Conservation (phyloP, 2,797 vertebrate species). For the Gymnoscopelus microlampas region DNA sequence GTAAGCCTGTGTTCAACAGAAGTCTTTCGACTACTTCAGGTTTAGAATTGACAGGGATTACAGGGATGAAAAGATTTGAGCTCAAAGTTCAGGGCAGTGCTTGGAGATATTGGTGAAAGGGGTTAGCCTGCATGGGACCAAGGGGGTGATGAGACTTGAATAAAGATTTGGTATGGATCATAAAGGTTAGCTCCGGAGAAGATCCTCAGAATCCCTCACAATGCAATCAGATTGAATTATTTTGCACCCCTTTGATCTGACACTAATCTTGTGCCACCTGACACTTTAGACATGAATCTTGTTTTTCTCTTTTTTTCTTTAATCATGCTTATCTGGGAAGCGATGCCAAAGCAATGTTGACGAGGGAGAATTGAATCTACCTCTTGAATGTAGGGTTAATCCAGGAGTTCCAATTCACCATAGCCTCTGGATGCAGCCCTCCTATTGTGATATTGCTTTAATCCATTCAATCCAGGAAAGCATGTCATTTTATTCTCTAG, state of each 20-base stretch:
- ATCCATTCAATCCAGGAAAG: too few relatives aligned
- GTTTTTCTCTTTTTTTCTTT: conserved; percentile 6
- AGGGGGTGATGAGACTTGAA: conserved; percentile 15
- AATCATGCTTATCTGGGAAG: conserved; percentile 28
- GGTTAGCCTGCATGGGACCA: conserved; percentile 14
- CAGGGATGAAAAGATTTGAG: conserved; percentile 37
- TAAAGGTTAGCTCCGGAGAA: conserved; percentile 34
- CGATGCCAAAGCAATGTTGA: too few relatives aligned
- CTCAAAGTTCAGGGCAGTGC: conserved; percentile 34
- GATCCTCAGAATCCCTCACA: conserved; percentile 11
- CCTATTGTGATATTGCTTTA: too few relatives aligned
- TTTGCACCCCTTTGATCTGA: conserved; percentile 41
- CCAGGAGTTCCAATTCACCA: too few relatives aligned
- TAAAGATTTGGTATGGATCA: conserved; percentile 30
- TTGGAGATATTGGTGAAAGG: conserved; percentile 12
- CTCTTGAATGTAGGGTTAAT: too few relatives aligned
- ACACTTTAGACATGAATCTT: conserved; percentile 17
- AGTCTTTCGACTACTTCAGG: conserved; percentile 10
- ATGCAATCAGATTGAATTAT: conserved; percentile 41
- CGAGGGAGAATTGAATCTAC: too few relatives aligned
- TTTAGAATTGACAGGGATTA: conserved; percentile 20
- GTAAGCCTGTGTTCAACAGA: conserved; percentile 11
- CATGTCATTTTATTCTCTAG: too few relatives aligned
- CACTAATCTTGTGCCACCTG: conserved; percentile 35
- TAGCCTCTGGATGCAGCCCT: too few relatives aligned